These are phyloP conservation scores for Pelecanus crispus DNA, from an alignment of 2,113 vertebrate genomes.

Conservation along the genomic window DNA sequence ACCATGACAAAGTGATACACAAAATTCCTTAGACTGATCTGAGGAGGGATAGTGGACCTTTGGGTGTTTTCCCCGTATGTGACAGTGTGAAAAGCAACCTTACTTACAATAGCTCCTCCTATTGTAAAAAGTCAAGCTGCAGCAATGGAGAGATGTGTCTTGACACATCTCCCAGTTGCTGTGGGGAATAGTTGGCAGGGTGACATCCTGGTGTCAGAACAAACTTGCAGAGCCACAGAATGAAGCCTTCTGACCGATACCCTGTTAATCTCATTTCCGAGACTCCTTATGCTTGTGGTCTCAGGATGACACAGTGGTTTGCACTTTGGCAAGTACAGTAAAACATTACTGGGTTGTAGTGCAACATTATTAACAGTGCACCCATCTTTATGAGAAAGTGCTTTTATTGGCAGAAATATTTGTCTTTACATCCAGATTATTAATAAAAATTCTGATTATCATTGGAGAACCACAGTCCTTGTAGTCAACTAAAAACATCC, in stretches of 20 bases:
- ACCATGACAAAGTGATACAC: too few species aligned
- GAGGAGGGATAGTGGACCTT: neutral
- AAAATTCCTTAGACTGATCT: neutral
- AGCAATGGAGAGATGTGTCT: neutral
- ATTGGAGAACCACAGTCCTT: neutral
- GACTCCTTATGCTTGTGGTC: neutral
- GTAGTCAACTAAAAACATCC: neutral
- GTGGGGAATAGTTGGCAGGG: neutral
- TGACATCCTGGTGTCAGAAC: neutral
- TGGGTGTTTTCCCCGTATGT: neutral
- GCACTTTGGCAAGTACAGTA: neutral
- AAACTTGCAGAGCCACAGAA: neutral
- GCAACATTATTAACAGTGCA: neutral
- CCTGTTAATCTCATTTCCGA: neutral
- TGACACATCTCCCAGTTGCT: neutral
- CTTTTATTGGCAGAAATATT: neutral
- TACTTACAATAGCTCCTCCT: neutral
- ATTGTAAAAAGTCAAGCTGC: neutral
- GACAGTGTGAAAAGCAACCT: neutral
- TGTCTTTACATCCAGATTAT: neutral
- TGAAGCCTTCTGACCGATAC: neutral
- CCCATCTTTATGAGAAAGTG: neutral
- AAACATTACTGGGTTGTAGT: neutral
- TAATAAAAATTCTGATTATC: neutral
- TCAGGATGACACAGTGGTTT: neutral